Evolutionary conservation across 2,797 vertebrate genomes (phyloP), one percentile per base, ranked within the genome.

Genomic region (Nyctalus aviator): DNA sequence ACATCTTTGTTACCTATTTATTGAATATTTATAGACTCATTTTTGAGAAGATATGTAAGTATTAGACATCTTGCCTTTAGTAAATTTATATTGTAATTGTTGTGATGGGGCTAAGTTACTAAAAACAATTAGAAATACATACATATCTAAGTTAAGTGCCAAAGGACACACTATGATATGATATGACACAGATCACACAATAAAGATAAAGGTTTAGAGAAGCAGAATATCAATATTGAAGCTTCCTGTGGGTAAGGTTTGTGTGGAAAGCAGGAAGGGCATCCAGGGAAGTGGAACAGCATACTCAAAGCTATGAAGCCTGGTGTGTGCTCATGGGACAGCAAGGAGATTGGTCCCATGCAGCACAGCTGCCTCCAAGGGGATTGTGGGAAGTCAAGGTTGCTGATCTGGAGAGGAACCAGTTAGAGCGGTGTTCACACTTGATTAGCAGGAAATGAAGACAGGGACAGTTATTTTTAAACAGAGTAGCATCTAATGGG

Each of bases 11-110:
- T 15, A 90, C 75, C 53, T 75, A 81, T 72, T 90, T 88, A 57
- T 27, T 87, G 76, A 83, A 30, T 91, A 59, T 79, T 90, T 91
- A 68, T 18, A 91, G 72, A 59, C 11, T 81, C 11, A 32, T 53
- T 94, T 92, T 82, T 48, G 44, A 75, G 50, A 94, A 69, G 44
- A 84, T 50, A 69, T 69, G 21, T 23, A 76, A 76, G 20, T 50
- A 25, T 64, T 69, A 91, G 73, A 72, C 44, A 86, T 48, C 68
- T 75, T 72, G 2, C 44, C 68, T 91, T 76, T 20, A 69, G 46
- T 23, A 85, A 90, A 71, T 55, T 94, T 88, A 59, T 41, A 62
- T 23, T 94, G 75, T 79, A 76, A 79, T 50, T 64, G 82, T 69
- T 53, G n/a, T 18, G 32, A 64, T 50, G 64, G 41, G 15, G 71